These are phyloP conservation scores for Drosophila orosa DNA, from an alignment of 1,140 invertebrate species.

Conservation along the genomic window DNA sequence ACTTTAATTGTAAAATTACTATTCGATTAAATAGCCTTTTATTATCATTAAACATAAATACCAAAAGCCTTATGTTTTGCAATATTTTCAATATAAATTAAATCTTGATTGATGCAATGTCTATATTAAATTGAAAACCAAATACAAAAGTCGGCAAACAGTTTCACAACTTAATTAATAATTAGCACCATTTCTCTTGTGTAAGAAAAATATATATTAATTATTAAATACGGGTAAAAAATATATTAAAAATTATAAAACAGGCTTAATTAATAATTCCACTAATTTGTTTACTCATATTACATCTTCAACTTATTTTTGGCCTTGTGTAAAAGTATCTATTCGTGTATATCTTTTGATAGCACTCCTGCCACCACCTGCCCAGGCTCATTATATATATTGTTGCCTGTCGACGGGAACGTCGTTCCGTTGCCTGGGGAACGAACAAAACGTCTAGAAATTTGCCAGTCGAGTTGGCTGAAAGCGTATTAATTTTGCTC, in stretches of 20 bases:
- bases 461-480: slow-evolving; percentile 57
- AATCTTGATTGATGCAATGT: too few species aligned
- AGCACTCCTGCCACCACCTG: slow-evolving; percentile 64
- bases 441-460: slow-evolving; percentile 62
- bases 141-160: too few species aligned
- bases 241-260: not conserved
- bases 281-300: not conserved
- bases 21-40: too few species aligned
- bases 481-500: slow-evolving; percentile 67
- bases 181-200: too few species aligned
- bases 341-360: slow-evolving; percentile 58
- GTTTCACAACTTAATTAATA: too few species aligned
- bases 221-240: not conserved
- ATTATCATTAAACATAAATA: too few species aligned
- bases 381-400: slow-evolving; percentile 75
- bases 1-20: too few species aligned
- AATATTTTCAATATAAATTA: too few species aligned
- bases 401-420: slow-evolving; percentile 25
- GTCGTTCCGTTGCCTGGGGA: slow-evolving; percentile 45
- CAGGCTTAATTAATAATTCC: not conserved
- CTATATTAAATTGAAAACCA: too few species aligned
- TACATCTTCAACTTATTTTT: not conserved
- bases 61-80: too few species aligned
- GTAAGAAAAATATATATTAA: too few species aligned
- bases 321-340: slow-evolving; percentile 26